phyloP scores from a whole-genome alignment of 1,140 invertebrate genomes.

The Conus betulinus region DNA sequence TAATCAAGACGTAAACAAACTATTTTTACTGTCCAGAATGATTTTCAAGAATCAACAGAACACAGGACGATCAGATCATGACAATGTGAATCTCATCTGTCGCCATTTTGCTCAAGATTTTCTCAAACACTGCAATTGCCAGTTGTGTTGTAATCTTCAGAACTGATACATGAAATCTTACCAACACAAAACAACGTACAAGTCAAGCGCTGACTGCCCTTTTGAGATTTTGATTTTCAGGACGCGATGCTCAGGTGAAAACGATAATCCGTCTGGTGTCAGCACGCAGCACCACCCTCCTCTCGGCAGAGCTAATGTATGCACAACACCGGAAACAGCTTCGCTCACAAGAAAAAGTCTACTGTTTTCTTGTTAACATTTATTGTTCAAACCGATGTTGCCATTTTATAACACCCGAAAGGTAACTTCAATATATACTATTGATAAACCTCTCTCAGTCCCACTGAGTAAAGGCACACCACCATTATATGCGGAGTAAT shows the following conservation, averaged over 20 bases:
- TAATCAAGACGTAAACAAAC: not conserved
- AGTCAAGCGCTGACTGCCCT: not conserved
- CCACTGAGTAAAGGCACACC: not conserved
- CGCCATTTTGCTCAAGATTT: not conserved
- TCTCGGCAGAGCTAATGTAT: not conserved
- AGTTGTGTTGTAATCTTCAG: not conserved
- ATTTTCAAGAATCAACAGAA: too few species aligned
- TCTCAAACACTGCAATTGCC: not conserved
- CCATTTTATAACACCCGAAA: not conserved
- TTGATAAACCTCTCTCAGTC: not conserved
- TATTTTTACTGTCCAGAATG: too few species aligned
- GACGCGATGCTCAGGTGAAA: not conserved
- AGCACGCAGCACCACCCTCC: not conserved
- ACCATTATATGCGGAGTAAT: not conserved
- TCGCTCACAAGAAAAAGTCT: not conserved
- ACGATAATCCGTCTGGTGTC: not conserved
- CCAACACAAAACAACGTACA: not conserved
- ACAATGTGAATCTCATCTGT: not conserved
- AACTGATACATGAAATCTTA: not conserved
- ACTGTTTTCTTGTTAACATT: constrained; percentile 49
- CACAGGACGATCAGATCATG: too few species aligned
- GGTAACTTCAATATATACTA: not conserved
- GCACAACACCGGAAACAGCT: not conserved
- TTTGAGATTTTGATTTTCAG: not conserved
- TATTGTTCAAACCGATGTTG: not conserved